Evolutionary conservation across 2,888 invertebrate species (phyloP), one percentile per base, ranked within the genome.

Genomic region (Eustalomyia histrio): DNA sequence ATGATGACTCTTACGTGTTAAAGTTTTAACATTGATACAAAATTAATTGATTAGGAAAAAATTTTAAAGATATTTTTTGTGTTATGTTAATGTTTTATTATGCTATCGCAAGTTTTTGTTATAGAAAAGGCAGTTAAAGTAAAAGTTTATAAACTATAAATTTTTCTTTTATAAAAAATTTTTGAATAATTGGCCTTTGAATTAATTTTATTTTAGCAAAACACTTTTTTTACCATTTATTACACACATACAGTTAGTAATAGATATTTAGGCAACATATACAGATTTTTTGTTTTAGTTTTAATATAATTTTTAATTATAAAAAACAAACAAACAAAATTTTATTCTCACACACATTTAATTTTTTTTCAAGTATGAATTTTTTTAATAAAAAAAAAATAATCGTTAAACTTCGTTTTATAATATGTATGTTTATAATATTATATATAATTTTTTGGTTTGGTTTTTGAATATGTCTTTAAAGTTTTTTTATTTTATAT

Each of bases 241-340:
- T 69, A 76, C 79, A 82, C 79, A 67, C 63, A 79, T 67, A 80
- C 29, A 80, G 52, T 29, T 6, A 29, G 29, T 29, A 75, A 67
- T 53, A 69, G 47, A 68, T 73, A 74, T 73, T 76, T 73, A 79
- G 76, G 73, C 76, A 82, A 79, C 79, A 79, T 76, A 79, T 79
- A 79, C 71, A 81, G 71, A 75, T 64, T 76, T 76, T 33, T 67
- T 74, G 3, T 3, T 29, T 6, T 29, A 6, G 5, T 29, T 29
- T 29, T 29, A 29, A 29, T 29, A 29, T 39, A 35, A 61, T 58
- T 52, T 57, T 71, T 71, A 67, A 65, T 60, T 68, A 52, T 68
- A 67, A 80, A 76, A 80, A 76, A 29, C 29, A 72, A 76, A 63
- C 55, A 64, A 75, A 75, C n/a, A n/a, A 29, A 75, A 53, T 57